These are phyloP conservation scores for Drymonia ruficornis DNA, from an alignment of 2,888 invertebrate species.

Conservation along the genomic window DNA sequence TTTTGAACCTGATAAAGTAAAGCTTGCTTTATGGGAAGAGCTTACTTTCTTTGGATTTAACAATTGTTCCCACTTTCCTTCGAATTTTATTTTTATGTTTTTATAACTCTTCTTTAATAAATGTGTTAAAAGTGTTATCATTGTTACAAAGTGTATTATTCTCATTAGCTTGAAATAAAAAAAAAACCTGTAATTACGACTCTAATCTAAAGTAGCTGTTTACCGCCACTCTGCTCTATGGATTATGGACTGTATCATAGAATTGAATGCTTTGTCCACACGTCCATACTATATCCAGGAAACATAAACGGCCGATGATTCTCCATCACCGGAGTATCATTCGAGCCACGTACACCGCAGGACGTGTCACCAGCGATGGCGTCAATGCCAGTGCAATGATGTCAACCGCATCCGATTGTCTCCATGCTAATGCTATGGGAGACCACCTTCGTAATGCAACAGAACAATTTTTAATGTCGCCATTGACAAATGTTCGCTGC, in stretches of 20 bases:
- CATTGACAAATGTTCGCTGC: slow-evolving; percentile 59
- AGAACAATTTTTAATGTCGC: slow-evolving; percentile 55
- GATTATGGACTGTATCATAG: neutral
- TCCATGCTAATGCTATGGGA: slow-evolving; percentile 63
- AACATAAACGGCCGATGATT: slow-evolving; percentile 37
- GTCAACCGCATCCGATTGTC: slow-evolving; percentile 70
- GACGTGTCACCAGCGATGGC: slow-evolving; percentile 67
- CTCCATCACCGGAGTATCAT: slow-evolving; percentile 40
- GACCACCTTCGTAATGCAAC: slow-evolving; percentile 57
- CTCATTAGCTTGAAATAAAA: neutral
- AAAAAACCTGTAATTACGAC: neutral
- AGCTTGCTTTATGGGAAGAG: neutral
- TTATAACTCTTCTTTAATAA: too few species aligned
- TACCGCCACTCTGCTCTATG: too few species aligned
- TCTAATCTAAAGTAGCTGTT: too few species aligned
- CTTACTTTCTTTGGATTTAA: neutral
- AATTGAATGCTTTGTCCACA: slow-evolving; percentile 1
- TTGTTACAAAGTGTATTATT: neutral
- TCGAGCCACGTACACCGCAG: slow-evolving; percentile 66
- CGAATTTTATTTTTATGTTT: too few species aligned
- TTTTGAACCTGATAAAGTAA: slow-evolving; percentile 7
- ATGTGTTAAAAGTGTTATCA: too few species aligned
- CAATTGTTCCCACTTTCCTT: too few species aligned
- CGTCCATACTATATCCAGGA: slow-evolving; percentile 43
- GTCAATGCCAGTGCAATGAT: slow-evolving; percentile 57